Conservation (phyloP, 2,797 vertebrate species). For the Bryconaethiops microstoma region DNA sequence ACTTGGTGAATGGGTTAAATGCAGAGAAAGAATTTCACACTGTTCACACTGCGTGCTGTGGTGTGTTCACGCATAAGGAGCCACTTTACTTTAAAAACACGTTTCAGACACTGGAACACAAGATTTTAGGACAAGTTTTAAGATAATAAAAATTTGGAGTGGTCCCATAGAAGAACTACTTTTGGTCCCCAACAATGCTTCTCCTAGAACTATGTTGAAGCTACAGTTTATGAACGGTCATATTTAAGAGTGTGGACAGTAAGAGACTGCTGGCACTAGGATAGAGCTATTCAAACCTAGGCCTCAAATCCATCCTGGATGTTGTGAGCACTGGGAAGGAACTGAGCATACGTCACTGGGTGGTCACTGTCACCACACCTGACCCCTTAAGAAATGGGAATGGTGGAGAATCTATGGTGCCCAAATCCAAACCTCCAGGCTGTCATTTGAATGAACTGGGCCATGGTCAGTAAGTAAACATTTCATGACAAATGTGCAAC, state of each 20-base stretch:
- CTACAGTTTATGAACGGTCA: background rate
- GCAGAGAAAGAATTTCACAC: no score
- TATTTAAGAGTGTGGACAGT: background rate
- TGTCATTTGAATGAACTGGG: slow-evolving; percentile 9
- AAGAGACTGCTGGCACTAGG: background rate
- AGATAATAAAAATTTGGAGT: no score
- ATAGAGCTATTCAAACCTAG: background rate
- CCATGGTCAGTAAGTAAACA: slow-evolving; percentile 27
- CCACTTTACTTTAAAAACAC: no score
- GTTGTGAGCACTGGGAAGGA: background rate
- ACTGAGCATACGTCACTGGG: background rate
- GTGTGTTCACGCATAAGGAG: no score
- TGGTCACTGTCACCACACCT: background rate
- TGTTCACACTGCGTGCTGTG: no score
- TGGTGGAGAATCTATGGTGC: background rate
- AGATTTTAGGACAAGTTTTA: no score
- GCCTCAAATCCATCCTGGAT: background rate
- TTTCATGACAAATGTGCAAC: slow-evolving; percentile 38
- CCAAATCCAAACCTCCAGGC: background rate
- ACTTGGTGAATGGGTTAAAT: no score
- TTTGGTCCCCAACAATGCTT: background rate
- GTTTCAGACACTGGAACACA: no score
- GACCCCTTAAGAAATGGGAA: background rate
- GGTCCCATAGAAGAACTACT: background rate
- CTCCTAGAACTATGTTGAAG: background rate